Conservation (phyloP, 1,140 invertebrate genomes). For the Drosophila pandora region DNA sequence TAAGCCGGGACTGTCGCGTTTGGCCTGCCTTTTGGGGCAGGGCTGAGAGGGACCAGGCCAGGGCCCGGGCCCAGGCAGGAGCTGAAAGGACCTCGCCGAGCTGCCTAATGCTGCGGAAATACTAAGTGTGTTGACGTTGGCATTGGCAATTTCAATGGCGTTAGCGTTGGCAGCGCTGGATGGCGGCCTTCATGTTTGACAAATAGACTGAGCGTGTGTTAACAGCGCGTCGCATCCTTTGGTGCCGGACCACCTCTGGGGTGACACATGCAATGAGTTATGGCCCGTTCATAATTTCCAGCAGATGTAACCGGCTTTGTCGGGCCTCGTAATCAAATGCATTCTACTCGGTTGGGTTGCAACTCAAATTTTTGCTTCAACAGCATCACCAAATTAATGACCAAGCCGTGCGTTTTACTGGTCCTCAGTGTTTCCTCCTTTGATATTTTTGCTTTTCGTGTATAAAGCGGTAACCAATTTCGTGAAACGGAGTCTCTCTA, state of each 20-base stretch:
- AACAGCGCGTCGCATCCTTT: slow-evolving; percentile 40
- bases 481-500: too few species aligned
- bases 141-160: slow-evolving; percentile 20
- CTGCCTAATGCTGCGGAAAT: slow-evolving; percentile 70
- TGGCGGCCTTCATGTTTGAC: slow-evolving; percentile 50
- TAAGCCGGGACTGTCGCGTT: slow-evolving; percentile 18
- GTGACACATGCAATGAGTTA: slow-evolving; percentile 24
- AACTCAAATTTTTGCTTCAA: not conserved
- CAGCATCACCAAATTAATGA: not conserved
- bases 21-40: not conserved
- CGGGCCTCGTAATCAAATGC: not conserved
- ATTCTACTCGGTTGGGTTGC: not conserved
- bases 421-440: not conserved
- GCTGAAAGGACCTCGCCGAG: slow-evolving; percentile 2
- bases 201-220: slow-evolving; percentile 50
- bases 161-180: not conserved
- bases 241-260: not conserved
- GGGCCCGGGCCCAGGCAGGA: too few species aligned
- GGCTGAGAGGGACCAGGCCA: not conserved
- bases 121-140: slow-evolving; percentile 45
- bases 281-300: not conserved
- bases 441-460: not conserved
- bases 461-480: not conserved
- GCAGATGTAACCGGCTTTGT: not conserved
- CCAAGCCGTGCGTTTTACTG: not conserved